Conservation (phyloP, 2,113 vertebrate genomes). For the Leptosomus discolor region DNA sequence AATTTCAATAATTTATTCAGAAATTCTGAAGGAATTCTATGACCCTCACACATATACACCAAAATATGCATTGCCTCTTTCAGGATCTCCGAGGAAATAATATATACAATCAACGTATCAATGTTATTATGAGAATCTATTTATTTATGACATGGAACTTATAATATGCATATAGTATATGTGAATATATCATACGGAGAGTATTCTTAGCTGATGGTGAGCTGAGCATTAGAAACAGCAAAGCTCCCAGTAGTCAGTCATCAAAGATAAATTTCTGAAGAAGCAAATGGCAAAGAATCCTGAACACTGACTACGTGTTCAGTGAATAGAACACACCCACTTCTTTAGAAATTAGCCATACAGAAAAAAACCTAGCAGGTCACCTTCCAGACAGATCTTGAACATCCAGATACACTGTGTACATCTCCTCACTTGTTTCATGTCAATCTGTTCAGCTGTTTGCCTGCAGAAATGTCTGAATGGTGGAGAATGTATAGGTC, state of each 20-base stretch:
- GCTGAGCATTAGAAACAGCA: not conserved
- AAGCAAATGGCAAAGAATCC: not conserved
- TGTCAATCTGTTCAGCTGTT: conserved; percentile 49
- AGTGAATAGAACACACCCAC: not conserved
- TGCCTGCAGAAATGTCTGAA: conserved; percentile 78
- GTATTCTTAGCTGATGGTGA: not conserved
- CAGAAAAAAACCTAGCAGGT: not conserved
- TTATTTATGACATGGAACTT: not conserved
- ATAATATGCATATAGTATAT: not conserved
- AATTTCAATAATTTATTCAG: conserved; percentile 35
- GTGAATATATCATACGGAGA: not conserved
- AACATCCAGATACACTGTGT: not conserved
- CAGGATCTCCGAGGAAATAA: not conserved
- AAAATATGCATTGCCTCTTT: not conserved
- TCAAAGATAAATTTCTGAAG: not conserved
- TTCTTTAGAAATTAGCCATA: not conserved
- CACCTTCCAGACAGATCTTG: not conserved
- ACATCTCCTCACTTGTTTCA: not conserved
- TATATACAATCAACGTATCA: not conserved
- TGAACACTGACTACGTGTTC: not conserved
- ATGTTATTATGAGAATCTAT: not conserved
- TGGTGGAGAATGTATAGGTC: conserved; percentile 70
- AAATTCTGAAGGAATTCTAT: not conserved
- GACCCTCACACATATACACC: not conserved
- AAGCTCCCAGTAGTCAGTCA: not conserved